phyloP scores from a whole-genome alignment of 2,888 invertebrate genomes.

The Cosmia pyralina region DNA sequence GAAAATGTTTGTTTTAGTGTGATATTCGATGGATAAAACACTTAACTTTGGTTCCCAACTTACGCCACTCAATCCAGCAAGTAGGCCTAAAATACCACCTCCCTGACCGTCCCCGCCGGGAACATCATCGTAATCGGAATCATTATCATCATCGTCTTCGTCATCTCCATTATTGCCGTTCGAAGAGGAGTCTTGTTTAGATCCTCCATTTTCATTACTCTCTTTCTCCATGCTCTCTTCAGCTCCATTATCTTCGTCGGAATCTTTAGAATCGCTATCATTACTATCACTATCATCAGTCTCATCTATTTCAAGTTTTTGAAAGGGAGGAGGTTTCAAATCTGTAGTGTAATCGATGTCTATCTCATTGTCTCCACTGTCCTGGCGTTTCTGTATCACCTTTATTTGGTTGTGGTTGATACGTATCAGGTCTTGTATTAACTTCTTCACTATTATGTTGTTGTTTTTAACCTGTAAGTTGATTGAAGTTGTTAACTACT shows the following conservation, averaged over 20 bases:
- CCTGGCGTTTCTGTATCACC: conserved; percentile 68
- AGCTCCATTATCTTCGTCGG: conserved; percentile 68
- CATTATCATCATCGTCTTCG: conserved; percentile 68
- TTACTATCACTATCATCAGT: conserved; percentile 62
- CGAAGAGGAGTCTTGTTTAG: conserved; percentile 72
- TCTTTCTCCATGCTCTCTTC: conserved; percentile 74
- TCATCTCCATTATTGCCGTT: conserved; percentile 41
- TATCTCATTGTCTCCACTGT: conserved; percentile 74
- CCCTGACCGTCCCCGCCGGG: conserved; percentile 86
- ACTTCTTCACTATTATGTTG: conserved; percentile 39
- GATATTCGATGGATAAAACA: background rate
- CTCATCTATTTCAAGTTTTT: conserved; percentile 76
- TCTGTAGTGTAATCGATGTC: conserved; percentile 71
- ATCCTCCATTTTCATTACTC: conserved; percentile 61
- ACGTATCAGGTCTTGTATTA: conserved; percentile 54
- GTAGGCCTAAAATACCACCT: conserved; percentile 84
- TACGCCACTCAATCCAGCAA: conserved; percentile 87
- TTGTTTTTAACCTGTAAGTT: conserved; percentile 48
- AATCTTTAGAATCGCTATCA: conserved; percentile 61
- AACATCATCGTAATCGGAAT: conserved; percentile 83
- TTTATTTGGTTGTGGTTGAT: conserved; percentile 36
- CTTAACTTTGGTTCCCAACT: conserved; percentile 63
- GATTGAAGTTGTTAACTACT: conserved; percentile 3
- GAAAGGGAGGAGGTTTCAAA: conserved; percentile 72
- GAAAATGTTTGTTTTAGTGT: conserved; percentile 28